Conservation (phyloP, 1,140 invertebrate genomes). For the Drosophila orena region DNA sequence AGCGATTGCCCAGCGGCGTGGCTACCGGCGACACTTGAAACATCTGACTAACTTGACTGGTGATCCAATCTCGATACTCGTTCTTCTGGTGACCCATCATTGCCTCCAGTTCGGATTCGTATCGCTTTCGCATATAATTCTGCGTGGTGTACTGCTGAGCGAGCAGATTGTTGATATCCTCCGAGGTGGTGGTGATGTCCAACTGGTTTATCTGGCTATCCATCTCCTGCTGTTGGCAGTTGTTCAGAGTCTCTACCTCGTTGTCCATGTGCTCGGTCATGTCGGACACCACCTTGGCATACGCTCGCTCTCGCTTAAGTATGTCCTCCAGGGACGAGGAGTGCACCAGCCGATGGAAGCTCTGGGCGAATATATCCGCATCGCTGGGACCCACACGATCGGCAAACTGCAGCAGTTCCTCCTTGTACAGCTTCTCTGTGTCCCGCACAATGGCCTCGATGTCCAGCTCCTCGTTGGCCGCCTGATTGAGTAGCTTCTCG, state of each 20-base stretch:
- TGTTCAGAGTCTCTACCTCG: slow-evolving; percentile 87
- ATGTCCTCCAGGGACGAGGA: slow-evolving; percentile 91
- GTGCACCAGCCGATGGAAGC: slow-evolving; percentile 92
- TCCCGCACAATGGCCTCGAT: slow-evolving; percentile 89
- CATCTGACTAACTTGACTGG: slow-evolving; percentile 78
- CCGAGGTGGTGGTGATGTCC: slow-evolving; percentile 81
- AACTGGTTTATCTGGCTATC: slow-evolving; percentile 79
- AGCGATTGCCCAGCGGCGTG: slow-evolving; percentile 81
- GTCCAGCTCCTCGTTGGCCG: slow-evolving; percentile 86
- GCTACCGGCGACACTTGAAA: slow-evolving; percentile 74
- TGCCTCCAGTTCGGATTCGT: slow-evolving; percentile 91
- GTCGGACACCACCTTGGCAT: slow-evolving; percentile 90
- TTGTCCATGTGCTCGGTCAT: slow-evolving; percentile 88
- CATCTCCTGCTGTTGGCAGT: slow-evolving; percentile 87
- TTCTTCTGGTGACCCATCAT: slow-evolving; percentile 91
- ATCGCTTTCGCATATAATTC: slow-evolving; percentile 90
- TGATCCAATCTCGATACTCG: slow-evolving; percentile 93
- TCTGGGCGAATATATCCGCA: slow-evolving; percentile 92
- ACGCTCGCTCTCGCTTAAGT: slow-evolving; percentile 91
- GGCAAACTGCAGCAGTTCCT: slow-evolving; percentile 89
- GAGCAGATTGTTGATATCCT: slow-evolving; percentile 91
- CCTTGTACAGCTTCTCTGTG: slow-evolving; percentile 89
- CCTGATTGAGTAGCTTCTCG: slow-evolving; percentile 85
- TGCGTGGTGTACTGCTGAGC: slow-evolving; percentile 88
- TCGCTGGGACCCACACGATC: slow-evolving; percentile 90